Conservation (phyloP, 2,888 invertebrate species). For the Pandemis cinnamomeana region DNA sequence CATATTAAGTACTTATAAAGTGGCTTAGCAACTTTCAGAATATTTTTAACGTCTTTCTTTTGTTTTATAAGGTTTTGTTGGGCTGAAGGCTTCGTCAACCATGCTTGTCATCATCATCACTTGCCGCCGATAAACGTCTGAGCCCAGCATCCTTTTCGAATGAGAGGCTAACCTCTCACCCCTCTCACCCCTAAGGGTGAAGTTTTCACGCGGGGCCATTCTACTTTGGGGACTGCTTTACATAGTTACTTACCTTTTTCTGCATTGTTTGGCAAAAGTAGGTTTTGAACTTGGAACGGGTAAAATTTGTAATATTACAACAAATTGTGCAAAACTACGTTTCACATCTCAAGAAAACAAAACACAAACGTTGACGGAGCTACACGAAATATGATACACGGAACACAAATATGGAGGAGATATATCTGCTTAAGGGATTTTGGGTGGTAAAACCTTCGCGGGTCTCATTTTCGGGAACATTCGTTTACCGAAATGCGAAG, state of each 20-base stretch:
- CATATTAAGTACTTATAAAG: background rate
- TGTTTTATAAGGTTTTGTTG: background rate
- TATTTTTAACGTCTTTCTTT: background rate
- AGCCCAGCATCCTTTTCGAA: no score
- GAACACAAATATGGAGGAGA: background rate
- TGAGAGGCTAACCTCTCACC: no score
- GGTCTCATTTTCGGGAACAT: background rate
- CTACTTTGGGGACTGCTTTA: no score
- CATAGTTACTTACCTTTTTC: no score
- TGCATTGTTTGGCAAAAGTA: no score
- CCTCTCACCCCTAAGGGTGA: no score
- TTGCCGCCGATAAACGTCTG: no score
- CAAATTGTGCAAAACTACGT: no score
- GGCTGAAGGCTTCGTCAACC: background rate
- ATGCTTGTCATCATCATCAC: background rate
- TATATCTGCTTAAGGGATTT: background rate
- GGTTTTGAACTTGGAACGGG: no score
- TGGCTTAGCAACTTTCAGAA: slow-evolving; percentile 3
- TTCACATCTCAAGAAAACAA: background rate
- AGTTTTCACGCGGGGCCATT: no score
- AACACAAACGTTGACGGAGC: background rate
- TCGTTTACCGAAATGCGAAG: background rate
- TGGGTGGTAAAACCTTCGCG: background rate
- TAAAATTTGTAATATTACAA: no score
- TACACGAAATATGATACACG: background rate